Evolutionary conservation across 2,113 vertebrate genomes (phyloP).

Genomic region (Hemibagrus wyckioides): DNA sequence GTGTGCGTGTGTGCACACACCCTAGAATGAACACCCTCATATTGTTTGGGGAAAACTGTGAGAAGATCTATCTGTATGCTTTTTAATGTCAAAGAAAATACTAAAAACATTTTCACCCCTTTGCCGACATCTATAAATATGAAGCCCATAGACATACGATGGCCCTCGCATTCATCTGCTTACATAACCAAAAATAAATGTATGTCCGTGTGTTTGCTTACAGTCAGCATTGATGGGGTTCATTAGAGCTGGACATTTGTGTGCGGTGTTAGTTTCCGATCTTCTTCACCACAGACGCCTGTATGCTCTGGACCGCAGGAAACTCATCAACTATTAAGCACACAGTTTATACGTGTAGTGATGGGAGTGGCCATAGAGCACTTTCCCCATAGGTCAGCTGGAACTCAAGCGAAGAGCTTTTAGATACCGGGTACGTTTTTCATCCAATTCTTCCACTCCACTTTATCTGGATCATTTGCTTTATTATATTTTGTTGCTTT

Average conservation of each 20-base stretch:
- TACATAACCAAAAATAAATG: background rate
- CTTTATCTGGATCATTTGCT: background rate
- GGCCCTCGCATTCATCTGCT: background rate
- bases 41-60: too few species aligned
- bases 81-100: background rate
- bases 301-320: background rate
- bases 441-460: background rate
- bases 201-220: background rate
- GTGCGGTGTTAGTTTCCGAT: background rate
- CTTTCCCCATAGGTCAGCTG: background rate
- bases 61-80: background rate
- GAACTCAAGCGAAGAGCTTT: background rate
- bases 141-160: background rate
- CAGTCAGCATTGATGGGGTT: background rate
- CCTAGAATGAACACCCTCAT: background rate
- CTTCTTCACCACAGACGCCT: background rate
- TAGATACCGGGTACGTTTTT: background rate
- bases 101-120: background rate
- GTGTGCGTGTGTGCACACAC: too few species aligned
- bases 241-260: background rate
- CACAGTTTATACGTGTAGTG: background rate
- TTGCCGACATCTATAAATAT: background rate
- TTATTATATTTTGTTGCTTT: background rate
- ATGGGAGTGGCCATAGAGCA: background rate
- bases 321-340: slow-evolving; percentile 12